phyloP scores from a whole-genome alignment of 2,113 vertebrate species.

The Gambusia holbrooki region DNA sequence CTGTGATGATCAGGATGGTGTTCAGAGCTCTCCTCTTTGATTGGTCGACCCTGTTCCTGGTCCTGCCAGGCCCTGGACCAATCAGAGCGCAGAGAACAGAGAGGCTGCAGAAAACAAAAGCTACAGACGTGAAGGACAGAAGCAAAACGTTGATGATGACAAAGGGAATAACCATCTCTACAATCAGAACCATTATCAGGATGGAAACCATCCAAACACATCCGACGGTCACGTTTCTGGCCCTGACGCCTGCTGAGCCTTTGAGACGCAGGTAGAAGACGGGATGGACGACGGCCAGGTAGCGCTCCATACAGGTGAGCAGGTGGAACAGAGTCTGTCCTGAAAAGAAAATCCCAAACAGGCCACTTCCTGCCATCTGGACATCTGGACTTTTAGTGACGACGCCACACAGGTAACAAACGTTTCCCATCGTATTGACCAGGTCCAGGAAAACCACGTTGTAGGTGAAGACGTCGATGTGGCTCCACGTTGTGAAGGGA shows the following conservation, averaged over 20 bases:
- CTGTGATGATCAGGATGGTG: background rate
- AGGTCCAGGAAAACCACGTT: constrained; percentile 6
- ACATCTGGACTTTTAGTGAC: rapidly evolving
- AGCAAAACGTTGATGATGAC: background rate
- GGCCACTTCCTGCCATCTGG: background rate
- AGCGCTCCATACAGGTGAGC: constrained; percentile 27
- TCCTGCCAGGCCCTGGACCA: background rate
- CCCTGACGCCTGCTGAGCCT: background rate
- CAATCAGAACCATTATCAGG: rapidly evolving
- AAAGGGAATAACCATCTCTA: rapidly evolving
- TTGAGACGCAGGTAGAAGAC: constrained; percentile 16
- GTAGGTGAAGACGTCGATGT: constrained; percentile 34
- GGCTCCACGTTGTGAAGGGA: background rate
- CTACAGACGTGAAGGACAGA: background rate
- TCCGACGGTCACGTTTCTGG: constrained; percentile 6
- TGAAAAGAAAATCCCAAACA: rapidly evolving
- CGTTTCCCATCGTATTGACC: too few relatives aligned
- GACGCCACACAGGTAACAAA: too few relatives aligned
- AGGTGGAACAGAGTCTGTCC: background rate
- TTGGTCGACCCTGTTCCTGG: background rate
- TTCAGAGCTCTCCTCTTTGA: background rate
- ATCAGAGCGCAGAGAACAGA: constrained; percentile 21
- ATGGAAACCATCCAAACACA: constrained; percentile 21
- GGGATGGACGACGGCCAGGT: constrained; percentile 28
- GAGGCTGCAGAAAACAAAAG: constrained; percentile 5